Evolutionary conservation across 2,113 vertebrate genomes (phyloP), one percentile per base, ranked within the genome.

Genomic region (Larimichthys crocea): DNA sequence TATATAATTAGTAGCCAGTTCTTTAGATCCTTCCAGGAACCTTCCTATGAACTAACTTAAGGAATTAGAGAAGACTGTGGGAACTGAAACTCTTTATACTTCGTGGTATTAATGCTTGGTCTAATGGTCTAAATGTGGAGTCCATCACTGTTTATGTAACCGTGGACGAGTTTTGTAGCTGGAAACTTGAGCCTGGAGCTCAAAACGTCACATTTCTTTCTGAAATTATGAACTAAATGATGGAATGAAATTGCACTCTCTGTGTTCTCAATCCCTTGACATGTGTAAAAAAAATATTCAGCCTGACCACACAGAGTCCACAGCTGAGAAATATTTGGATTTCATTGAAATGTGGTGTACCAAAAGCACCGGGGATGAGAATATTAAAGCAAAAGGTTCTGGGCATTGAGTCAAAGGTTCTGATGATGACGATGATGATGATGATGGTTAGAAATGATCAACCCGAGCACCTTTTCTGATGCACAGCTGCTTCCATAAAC

Each of bases 401-500:
- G 76, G 79, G 60, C 67, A n/a, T 10, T 11, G 40, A 15, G 76
- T 88, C 74, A 81, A 74, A 81, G 67, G 44, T 56, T 83, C 63
- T 61, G 48, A 73, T 65, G 53, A 70, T 31, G 61, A 89, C 7
- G 46, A 61, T 11, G 59, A 59, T 84, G 61, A 88, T 88, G 72
- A 81, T 81, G 64, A 24, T 12, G 62, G 52, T 64, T 76, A 66
- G 53, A 86, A 82, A 72, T 29, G 7, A 66, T 82, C 60, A 57
- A 44, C 65, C 24, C 16, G 7, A 57, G 70, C 62, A 29, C 10
- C 29, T 76, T n/a, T 40, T 60, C 48, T 82, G 76, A 76, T 24
- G 70, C 62, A 80, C 77, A 79, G 74, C 74, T 77, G 63, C 50
- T 35, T 66, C 67, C 52, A 72, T 29, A 77, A 79, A 85, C 44